Evolutionary conservation across 2,113 vertebrate genomes (phyloP).

Genomic region (Genyomyrus donnyi): DNA sequence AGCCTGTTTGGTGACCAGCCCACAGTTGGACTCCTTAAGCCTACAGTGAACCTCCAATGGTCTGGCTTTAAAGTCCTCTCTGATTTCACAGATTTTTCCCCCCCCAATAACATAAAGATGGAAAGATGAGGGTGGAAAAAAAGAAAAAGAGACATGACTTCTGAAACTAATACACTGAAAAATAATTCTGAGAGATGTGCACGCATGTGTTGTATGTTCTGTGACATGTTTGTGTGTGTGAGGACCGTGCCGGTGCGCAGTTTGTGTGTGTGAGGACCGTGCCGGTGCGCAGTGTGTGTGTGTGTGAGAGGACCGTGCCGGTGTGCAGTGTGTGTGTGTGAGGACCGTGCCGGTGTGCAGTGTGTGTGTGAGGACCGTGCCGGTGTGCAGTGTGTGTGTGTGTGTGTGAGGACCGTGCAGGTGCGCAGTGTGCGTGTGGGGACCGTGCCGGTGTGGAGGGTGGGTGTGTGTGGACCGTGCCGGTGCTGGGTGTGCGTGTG

Average conservation of each 20-base stretch:
- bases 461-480: too few relatives aligned
- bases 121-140: background rate
- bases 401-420: background rate
- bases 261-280: too few relatives aligned
- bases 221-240: background rate
- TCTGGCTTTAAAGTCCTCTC: background rate
- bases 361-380: too few relatives aligned
- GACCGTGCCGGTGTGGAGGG: background rate
- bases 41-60: background rate
- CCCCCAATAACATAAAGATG: background rate
- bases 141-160: background rate
- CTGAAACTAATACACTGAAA: background rate
- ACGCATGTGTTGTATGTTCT: too few relatives aligned
- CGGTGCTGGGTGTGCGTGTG: too few relatives aligned
- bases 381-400: too few relatives aligned
- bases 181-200: background rate
- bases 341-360: background rate
- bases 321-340: background rate
- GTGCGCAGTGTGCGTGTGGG: background rate
- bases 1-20: background rate
- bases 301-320: background rate
- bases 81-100: background rate
- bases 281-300: too few relatives aligned
- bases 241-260: background rate
- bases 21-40: background rate